phyloP scores from a whole-genome alignment of 2,113 vertebrate species.

The rabbit (Oryctolagus cuniculus) region DNA sequence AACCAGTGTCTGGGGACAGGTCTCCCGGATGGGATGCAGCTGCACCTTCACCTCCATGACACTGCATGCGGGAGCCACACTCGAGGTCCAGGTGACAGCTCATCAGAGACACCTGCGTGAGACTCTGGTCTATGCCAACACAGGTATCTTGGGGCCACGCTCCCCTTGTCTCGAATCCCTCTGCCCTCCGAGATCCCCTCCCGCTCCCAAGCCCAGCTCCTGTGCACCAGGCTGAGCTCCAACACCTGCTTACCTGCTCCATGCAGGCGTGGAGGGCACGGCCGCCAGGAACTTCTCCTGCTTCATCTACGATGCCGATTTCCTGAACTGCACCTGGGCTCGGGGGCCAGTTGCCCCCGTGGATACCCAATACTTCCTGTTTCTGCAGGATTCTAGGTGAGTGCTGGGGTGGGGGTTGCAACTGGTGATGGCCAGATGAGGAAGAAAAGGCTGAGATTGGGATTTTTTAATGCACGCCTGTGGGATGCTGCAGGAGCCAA shows the following conservation, averaged over 20 bases:
- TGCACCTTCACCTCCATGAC: neutral
- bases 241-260: too few species aligned
- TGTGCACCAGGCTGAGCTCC: too few species aligned
- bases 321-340: neutral
- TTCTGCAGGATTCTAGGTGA: neutral
- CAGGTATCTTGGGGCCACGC: neutral
- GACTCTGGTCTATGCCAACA: neutral
- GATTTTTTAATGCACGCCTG: fast-evolving
- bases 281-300: neutral
- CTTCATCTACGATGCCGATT: neutral
- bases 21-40: too few species aligned
- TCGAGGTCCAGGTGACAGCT: neutral
- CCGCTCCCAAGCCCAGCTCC: neutral
- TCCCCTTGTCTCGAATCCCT: neutral
- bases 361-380: neutral
- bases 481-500: neutral
- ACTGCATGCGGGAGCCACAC: neutral
- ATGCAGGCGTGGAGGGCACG: neutral
- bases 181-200: too few species aligned
- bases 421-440: fast-evolving
- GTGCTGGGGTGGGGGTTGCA: fast-evolving
- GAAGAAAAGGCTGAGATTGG: fast-evolving
- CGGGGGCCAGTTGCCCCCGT: neutral
- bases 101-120: neutral
- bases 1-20: too few species aligned